These are phyloP conservation scores for Boloria euphrosyne DNA, from an alignment of 2,888 invertebrate species.

Conservation along the genomic window DNA sequence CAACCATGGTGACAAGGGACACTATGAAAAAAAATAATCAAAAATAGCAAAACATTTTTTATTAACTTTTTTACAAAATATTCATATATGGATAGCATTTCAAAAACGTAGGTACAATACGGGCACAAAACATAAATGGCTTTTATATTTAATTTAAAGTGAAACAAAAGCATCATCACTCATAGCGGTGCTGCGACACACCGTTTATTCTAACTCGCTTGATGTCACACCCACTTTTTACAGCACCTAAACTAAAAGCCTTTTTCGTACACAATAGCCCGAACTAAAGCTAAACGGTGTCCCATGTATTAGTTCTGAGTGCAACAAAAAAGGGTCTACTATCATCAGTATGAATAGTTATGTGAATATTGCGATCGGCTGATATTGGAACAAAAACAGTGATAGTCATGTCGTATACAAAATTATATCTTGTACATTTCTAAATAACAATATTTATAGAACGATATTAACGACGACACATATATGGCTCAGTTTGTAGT, in stretches of 20 bases:
- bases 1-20: no score
- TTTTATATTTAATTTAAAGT: not conserved
- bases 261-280: constrained; percentile 20
- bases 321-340: constrained; percentile 31
- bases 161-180: constrained; percentile 1
- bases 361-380: constrained; percentile 18
- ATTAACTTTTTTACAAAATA: no score
- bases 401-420: not conserved
- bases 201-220: constrained; percentile 19
- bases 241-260: constrained; percentile 23
- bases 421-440: no score
- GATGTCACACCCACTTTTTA: constrained; percentile 18
- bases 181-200: constrained; percentile 3
- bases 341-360: constrained; percentile 28
- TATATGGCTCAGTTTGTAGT: no score
- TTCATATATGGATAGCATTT: no score
- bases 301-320: constrained; percentile 23
- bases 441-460: no score
- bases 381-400: constrained; percentile 19
- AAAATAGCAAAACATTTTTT: no score
- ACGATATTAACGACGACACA: no score
- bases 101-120: no score
- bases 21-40: no score
- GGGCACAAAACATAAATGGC: not conserved
- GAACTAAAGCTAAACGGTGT: constrained; percentile 24